phyloP scores from a whole-genome alignment of 2,888 invertebrate species.

The Trimorus sp. region DNA sequence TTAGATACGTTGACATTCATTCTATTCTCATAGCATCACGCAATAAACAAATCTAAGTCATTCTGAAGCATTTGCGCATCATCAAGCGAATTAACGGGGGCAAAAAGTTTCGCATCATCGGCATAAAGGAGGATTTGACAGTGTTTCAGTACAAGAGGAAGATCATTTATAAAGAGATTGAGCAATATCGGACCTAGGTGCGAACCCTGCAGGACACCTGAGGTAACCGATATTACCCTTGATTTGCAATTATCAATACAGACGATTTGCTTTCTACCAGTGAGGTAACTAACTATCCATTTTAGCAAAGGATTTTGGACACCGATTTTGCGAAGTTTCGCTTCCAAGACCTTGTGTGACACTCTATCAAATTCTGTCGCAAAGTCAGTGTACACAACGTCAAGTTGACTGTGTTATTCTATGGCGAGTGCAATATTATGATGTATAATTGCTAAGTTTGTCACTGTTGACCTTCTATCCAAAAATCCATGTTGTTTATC shows the following conservation, averaged over 20 bases:
- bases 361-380: not conserved
- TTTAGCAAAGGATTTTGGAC: not conserved
- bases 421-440: not conserved
- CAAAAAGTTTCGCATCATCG: conserved; percentile 3
- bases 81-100: not conserved
- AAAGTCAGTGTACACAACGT: not conserved
- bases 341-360: not conserved
- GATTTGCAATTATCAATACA: not conserved
- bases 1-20: not conserved
- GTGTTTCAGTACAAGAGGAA: not conserved
- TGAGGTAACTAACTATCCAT: not conserved
- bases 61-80: not conserved
- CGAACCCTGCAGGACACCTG: conserved; percentile 1
- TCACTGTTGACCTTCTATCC: not conserved
- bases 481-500: not conserved
- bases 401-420: not conserved
- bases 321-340: not conserved
- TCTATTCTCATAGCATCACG: not conserved
- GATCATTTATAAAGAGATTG: not conserved
- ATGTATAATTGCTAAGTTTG: not conserved
- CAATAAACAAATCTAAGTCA: not conserved
- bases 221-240: not conserved
- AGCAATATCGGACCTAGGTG: conserved; percentile 4
- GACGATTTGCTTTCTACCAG: not conserved
- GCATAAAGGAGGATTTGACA: not conserved